Conservation (phyloP, 2,888 invertebrate genomes). For the Scrobipalpa atriplicella region DNA sequence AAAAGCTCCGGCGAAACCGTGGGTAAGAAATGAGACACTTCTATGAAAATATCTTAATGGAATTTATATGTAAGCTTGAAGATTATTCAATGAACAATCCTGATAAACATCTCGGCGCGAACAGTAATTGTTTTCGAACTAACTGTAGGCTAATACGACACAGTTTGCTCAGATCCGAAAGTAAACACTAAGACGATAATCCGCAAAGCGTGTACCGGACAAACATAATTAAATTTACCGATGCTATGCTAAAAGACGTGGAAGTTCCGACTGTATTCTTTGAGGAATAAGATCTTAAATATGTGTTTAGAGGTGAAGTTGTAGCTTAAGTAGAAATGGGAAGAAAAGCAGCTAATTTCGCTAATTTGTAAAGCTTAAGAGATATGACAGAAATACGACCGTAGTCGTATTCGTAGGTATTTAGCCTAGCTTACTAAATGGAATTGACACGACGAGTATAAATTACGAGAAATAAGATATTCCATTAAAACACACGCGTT, state of each 20-base stretch:
- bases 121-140: slow-evolving; percentile 7
- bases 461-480: too few species aligned
- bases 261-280: slow-evolving; percentile 16
- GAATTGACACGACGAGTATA: not conserved
- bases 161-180: slow-evolving; percentile 41
- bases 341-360: slow-evolving; percentile 44
- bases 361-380: slow-evolving; percentile 48
- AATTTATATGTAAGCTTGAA: not conserved
- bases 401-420: slow-evolving; percentile 14
- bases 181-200: slow-evolving; percentile 46
- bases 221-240: slow-evolving; percentile 18
- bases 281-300: not conserved
- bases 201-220: slow-evolving; percentile 45
- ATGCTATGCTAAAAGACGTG: not conserved
- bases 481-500: too few species aligned
- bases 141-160: slow-evolving; percentile 40
- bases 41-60: slow-evolving; percentile 1
- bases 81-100: not conserved
- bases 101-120: slow-evolving; percentile 12
- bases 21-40: slow-evolving; percentile 13
- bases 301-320: not conserved
- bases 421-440: not conserved
- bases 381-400: slow-evolving; percentile 20
- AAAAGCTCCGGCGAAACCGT: slow-evolving; percentile 16
- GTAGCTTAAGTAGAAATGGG: slow-evolving; percentile 38